Base-by-base conservation (phyloP, 2,113 vertebrate species). In the Corydoras maculifer region DNA sequence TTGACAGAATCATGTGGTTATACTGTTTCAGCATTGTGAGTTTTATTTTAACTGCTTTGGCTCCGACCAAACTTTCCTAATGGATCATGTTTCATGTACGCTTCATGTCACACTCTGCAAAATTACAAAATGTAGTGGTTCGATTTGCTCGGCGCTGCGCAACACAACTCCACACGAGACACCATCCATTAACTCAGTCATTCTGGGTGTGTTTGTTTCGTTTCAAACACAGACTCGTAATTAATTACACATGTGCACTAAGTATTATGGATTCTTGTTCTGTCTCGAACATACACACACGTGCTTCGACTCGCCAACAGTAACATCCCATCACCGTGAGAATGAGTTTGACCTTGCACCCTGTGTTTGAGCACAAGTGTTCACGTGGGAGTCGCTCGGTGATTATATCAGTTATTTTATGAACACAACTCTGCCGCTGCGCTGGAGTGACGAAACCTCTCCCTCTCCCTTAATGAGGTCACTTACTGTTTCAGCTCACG, bases 321-420 rank as follows among this genome's bases (percentile, higher is more conserved):
- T 57, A 57, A 57, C 12, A 31, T 74, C 68, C 67, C 65, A 67
- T 71, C 61, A 73, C 15, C 53, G 32, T 51, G 55, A 73, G 68
- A 61, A 59, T 55, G 65, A 66, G 71, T 70, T 73, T 66, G 62
- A 65, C 76, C 76, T 68, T 29, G 68, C 58, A 62, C 57, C 58
- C 30, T 59, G 58, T 8, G 51, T 73, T 60, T 66, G 71, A 57
- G 64, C 51, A 55, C 30, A 31, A 30, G 63, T 12, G 51, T 57
- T 7, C 15, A 57, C 35, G 72, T 32, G 67, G 62, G 71, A 58
- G 63, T 67, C 50, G 14, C 71, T 48, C 10, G 25, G 50, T 35
- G 62, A 65, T 73, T 65, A 65, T 69, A 65, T 73, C 75, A 66
- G 49, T 61, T 35, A 35, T 62, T 74, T 77, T 77, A 74, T 65